phyloP scores from a whole-genome alignment of 2,113 vertebrate genomes.

The Thunnus maccoyii region DNA sequence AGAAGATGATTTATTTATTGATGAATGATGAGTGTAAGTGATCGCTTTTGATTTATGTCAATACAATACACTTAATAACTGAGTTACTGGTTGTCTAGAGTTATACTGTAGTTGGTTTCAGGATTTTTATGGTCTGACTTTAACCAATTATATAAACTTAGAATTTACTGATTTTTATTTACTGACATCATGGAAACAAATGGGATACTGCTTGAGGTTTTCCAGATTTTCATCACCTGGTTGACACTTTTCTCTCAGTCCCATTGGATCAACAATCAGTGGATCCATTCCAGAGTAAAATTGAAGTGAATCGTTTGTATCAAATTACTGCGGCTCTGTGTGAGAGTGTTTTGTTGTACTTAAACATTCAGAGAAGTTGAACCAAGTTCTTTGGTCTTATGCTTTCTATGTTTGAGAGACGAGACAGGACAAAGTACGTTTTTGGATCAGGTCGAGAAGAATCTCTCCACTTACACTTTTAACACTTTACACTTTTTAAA shows the following conservation, averaged over 20 bases:
- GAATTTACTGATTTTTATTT: neutral
- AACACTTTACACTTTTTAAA: too few relatives aligned
- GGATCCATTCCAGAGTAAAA: too few relatives aligned
- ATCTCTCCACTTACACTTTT: neutral
- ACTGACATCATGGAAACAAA: neutral
- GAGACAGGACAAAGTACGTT: constrained; percentile 26
- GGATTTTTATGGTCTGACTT: too few relatives aligned
- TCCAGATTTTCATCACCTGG: too few relatives aligned
- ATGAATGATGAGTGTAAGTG: neutral
- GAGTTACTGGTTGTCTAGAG: constrained; percentile 1
- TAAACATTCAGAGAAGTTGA: constrained; percentile 29
- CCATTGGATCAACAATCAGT: too few relatives aligned
- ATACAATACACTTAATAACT: neutral
- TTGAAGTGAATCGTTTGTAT: too few relatives aligned
- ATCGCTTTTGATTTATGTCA: constrained; percentile 22
- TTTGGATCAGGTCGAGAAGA: neutral
- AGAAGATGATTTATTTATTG: constrained; percentile 58
- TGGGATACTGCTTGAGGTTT: too few relatives aligned
- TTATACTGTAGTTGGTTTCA: constrained; percentile 7
- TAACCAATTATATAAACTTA: neutral
- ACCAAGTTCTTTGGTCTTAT: constrained; percentile 8
- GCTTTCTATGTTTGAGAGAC: constrained; percentile 4
- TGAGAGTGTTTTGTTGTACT: constrained; percentile 19
- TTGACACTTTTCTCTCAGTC: too few relatives aligned
- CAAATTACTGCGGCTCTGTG: neutral